Evolutionary conservation across 2,888 invertebrate genomes (phyloP).

Genomic region (Drosophila austrosaltans): DNA sequence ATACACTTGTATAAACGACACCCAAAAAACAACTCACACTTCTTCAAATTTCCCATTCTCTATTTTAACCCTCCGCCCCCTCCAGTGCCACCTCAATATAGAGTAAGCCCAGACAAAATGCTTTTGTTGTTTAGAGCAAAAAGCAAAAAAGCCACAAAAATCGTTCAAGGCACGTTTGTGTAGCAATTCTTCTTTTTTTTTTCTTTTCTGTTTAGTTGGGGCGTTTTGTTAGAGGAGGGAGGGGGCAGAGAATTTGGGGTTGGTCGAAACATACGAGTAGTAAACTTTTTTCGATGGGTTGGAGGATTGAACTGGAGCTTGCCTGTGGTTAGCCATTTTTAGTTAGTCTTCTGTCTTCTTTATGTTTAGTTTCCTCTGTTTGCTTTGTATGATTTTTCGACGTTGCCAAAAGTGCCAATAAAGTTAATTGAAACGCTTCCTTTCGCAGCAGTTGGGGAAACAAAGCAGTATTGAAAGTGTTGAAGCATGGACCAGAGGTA

Average conservation of each 20-base stretch:
- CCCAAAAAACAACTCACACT: conserved; percentile 29
- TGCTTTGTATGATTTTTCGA: conserved; percentile 50
- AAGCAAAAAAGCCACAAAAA: conserved; percentile 80
- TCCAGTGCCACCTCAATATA: conserved; percentile 21
- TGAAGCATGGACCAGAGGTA: background rate
- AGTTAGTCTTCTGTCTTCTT: conserved; percentile 45
- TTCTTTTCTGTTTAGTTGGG: background rate
- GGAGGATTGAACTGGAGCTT: conserved; percentile 2
- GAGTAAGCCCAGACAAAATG: conserved; percentile 60
- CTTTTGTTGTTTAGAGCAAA: conserved; percentile 73
- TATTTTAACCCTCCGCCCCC: conserved; percentile 20
- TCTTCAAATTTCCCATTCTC: conserved; percentile 24
- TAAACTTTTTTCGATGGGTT: conserved; percentile 20
- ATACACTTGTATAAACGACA: conserved; percentile 22
- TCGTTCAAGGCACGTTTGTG: conserved; percentile 73
- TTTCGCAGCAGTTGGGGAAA: background rate
- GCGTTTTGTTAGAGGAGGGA: conserved; percentile 7
- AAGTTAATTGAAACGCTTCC: conserved; percentile 58
- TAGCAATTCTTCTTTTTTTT: conserved; percentile 46
- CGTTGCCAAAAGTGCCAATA: conserved; percentile 36
- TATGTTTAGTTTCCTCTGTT: conserved; percentile 47
- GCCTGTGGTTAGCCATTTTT: conserved; percentile 63
- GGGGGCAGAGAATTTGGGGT: background rate
- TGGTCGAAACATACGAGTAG: conserved; percentile 48
- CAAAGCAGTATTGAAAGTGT: background rate